A percentile compares a stretch with the other conserved stretches of the same genome.
Evolutionary conservation across 2,113 vertebrate species (phyloP).

Genomic region (Dromas ardeola): DNA sequence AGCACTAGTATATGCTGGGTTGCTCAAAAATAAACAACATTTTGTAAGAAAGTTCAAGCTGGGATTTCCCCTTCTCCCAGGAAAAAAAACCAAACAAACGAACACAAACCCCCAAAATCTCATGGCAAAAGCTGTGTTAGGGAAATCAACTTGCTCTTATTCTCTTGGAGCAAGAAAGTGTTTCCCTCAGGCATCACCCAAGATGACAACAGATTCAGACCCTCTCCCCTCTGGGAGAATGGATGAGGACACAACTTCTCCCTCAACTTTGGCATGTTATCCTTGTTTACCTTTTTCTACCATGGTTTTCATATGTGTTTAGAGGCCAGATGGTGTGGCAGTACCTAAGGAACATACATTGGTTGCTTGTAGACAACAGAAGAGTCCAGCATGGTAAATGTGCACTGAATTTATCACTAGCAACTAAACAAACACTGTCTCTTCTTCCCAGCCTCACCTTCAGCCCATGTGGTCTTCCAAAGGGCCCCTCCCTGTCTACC

Average conservation of each 20-base stretch:
- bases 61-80: not conserved
- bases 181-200: not conserved
- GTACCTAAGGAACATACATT: not conserved
- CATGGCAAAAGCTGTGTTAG: not conserved
- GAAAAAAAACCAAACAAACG: not conserved
- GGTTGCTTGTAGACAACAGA: not conserved
- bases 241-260: not conserved
- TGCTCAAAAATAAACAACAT: not conserved
- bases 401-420: not conserved
- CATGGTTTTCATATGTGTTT: not conserved
- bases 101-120: not conserved
- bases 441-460: not conserved
- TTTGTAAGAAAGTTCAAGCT: not conserved
- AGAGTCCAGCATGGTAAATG: not conserved
- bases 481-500: not conserved
- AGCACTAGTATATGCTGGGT: rapidly evolving
- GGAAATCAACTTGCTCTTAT: not conserved
- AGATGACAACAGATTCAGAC: not conserved
- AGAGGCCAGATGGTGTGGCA: not conserved
- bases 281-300: not conserved
- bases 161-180: not conserved
- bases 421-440: not conserved
- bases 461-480: not conserved
- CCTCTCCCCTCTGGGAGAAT: not conserved
- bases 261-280: not conserved